These are phyloP conservation scores for Sphaeramia orbicularis DNA, from an alignment of 2,797 vertebrate genomes.

Conservation along the genomic window DNA sequence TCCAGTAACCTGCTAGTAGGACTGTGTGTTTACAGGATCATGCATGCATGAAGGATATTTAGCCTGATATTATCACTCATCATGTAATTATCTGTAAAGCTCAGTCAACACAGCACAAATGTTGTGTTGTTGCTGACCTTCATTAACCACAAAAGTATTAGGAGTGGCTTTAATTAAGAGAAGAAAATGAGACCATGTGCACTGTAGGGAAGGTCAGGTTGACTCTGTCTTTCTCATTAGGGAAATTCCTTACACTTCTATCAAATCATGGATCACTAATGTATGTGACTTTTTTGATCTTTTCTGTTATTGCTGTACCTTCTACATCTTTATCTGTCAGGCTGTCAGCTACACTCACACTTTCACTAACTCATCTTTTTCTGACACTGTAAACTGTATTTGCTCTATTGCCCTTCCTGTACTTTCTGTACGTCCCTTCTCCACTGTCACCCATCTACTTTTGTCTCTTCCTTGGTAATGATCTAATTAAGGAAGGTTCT, in stretches of 20 bases:
- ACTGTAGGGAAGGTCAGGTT: conserved; percentile 41
- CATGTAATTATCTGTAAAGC: conserved; percentile 27
- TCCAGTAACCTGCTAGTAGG: conserved; percentile 35
- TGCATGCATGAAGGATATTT: not conserved
- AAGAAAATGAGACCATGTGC: conserved; percentile 33
- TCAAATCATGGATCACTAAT: conserved; percentile 18
- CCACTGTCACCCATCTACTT: conserved; percentile 37
- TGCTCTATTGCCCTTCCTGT: not conserved
- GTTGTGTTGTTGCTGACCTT: conserved; percentile 30
- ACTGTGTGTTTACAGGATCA: not conserved
- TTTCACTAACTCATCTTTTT: not conserved
- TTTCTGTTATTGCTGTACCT: conserved; percentile 12
- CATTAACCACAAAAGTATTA: conserved; percentile 39
- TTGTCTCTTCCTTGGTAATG: conserved; percentile 52
- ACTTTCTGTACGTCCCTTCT: conserved; percentile 17
- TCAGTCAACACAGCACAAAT: conserved; percentile 21
- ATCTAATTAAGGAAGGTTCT: conserved; percentile 80
- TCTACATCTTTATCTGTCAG: conserved; percentile 11
- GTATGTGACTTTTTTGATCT: conserved; percentile 1
- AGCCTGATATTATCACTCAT: conserved; percentile 24
- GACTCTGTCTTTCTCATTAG: conserved; percentile 47
- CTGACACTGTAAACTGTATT: not conserved
- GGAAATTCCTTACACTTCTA: conserved; percentile 29
- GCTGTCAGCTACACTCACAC: not conserved
- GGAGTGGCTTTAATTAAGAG: conserved; percentile 58